Percentiles rank a stretch among this genome's conserved stretches.
These are phyloP conservation scores for Dione juno DNA, from an alignment of 2,888 invertebrate genomes.

Conservation along the genomic window DNA sequence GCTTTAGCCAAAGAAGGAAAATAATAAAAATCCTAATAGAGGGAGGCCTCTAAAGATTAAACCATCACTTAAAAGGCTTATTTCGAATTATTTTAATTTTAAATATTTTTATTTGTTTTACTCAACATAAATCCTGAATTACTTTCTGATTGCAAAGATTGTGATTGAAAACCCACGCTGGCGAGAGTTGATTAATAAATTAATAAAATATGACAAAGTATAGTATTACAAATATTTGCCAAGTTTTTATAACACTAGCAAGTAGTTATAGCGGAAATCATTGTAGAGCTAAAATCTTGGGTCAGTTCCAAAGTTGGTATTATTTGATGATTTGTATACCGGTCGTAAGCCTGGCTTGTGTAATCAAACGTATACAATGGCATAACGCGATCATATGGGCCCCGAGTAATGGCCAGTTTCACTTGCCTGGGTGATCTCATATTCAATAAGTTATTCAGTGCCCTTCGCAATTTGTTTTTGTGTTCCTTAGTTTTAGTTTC, in stretches of 20 bases:
- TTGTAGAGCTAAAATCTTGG: constrained; percentile 48
- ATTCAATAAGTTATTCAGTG: constrained; percentile 61
- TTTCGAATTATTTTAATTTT: not conserved
- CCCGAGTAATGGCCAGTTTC: constrained; percentile 43
- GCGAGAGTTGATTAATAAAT: constrained; percentile 5
- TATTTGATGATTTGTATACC: constrained; percentile 48
- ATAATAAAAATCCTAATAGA: not conserved
- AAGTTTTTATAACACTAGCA: constrained; percentile 18
- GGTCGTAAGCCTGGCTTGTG: constrained; percentile 41
- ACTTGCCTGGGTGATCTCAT: constrained; percentile 46
- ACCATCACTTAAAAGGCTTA: too few species aligned
- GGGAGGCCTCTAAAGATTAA: too few species aligned
- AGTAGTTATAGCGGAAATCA: constrained; percentile 39
- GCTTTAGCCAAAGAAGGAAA: not conserved
- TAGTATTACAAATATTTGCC: constrained; percentile 8
- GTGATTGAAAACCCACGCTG: not conserved
- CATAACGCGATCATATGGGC: constrained; percentile 39
- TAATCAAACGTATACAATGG: constrained; percentile 46
- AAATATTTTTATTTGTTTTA: not conserved
- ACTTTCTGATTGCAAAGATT: constrained; percentile 7
- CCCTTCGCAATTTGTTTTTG: constrained; percentile 49
- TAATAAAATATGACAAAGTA: not conserved
- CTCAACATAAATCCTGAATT: not conserved
- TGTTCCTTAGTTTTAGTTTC: constrained; percentile 41
- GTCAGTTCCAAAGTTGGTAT: constrained; percentile 47